Base-by-base conservation (phyloP, 2,888 invertebrate genomes). In the Eustalomyia histrio region DNA sequence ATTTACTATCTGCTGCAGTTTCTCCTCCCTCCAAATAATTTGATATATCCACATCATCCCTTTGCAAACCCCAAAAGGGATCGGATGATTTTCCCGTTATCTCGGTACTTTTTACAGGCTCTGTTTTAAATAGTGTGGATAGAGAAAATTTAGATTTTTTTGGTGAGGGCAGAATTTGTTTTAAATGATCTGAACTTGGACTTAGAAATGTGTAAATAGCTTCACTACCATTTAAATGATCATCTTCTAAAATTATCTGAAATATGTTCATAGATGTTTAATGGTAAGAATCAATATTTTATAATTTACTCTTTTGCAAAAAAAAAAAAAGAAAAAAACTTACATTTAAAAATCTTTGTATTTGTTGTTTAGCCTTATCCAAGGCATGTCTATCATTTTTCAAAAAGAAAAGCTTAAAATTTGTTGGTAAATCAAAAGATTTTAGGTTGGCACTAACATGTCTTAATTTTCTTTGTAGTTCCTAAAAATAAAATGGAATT, bases 181-280 rank as follows among this genome's bases (percentile, higher is more conserved):
- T 96, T 83, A 97, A 92, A 90, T 96, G 96, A 88, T 97, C 97
- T 0, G 97, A 96, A 89, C 96, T 97, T 4, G 97, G 97, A 89
- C 97, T 96, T n/a, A 97, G 92, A 91, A 97, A 97, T 80, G 96
- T 94, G 88, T 97, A 97, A 83, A 97, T 92, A 68, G 96, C 95
- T 91, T 97, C 97, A 88, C 97, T 95, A 91, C 96, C 96, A 90
- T 96, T 96, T 84, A 97, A 91, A 85, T 94, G 93, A 83, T 97
- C 97, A 87, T 97, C 97, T 91, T 95, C 95, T 89, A 97, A 92
- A 85, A 97, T 94, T 90, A 95, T 95, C 96, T 97, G 90, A 80
- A 80, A 76, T n/a, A n/a, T n/a, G n/a, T n/a, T n/a, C n/a, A n/a
- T 29, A 29, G 29, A 29, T 52, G 52, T 43, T 58, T 53, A 43